These are phyloP conservation scores for Seira sanloemensis DNA, from an alignment of 2,888 invertebrate species.

Conservation along the genomic window DNA sequence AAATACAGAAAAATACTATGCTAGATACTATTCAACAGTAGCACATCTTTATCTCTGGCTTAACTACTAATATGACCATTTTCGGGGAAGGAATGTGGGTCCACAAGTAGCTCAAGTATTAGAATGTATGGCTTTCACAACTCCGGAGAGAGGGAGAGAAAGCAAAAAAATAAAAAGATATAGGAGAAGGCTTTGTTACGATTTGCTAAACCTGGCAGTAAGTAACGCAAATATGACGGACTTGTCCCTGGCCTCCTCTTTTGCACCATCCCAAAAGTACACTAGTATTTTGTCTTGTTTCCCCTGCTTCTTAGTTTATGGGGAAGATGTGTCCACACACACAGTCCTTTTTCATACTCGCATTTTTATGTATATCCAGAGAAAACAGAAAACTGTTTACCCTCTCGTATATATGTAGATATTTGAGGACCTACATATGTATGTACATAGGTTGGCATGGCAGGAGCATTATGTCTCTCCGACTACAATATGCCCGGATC, in stretches of 20 bases:
- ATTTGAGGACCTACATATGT: too few relatives aligned
- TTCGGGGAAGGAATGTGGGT: not conserved
- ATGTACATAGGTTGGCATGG: not conserved
- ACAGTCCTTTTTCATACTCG: too few relatives aligned
- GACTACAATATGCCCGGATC: not conserved
- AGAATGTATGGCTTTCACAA: not conserved
- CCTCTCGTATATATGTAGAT: not conserved
- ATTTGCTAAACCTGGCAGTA: conserved; percentile 61
- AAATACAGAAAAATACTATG: not conserved
- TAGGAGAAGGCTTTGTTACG: conserved; percentile 37
- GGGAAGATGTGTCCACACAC: not conserved
- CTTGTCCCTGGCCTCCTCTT: conserved; percentile 49
- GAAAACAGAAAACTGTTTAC: too few relatives aligned
- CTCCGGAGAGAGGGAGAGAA: conserved; percentile 12
- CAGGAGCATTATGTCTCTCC: not conserved
- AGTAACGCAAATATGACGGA: conserved; percentile 58
- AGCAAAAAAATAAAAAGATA: too few relatives aligned
- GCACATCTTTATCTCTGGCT: conserved; percentile 35
- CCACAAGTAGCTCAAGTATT: not conserved
- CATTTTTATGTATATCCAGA: too few relatives aligned
- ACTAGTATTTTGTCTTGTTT: conserved; percentile 56
- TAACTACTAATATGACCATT: conserved; percentile 37
- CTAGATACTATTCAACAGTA: conserved; percentile 23
- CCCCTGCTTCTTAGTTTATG: conserved; percentile 58
- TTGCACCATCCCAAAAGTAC: conserved; percentile 53